Base-by-base conservation (phyloP, 2,113 vertebrate genomes). In the Microtus oregoni region DNA sequence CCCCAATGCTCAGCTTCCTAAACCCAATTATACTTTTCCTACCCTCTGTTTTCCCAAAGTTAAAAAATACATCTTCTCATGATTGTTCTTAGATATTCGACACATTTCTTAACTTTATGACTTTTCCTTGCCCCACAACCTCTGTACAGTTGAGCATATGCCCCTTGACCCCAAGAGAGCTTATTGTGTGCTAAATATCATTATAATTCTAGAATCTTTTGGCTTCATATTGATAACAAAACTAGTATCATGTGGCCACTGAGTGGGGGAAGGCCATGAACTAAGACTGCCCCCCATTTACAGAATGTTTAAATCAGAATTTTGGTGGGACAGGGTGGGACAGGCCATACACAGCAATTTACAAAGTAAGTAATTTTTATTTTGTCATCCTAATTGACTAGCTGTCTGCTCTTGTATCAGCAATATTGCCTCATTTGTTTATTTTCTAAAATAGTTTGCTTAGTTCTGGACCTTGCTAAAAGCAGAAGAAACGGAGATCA, bases 401-500 rank as follows among this genome's bases (percentile, higher is more conserved):
- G 20, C 28, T 50, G 38, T 8, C 13, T 88, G 47, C 47, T 65
- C 47, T 38, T 81, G 24, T 3, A 93, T 52, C 90, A 87, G 24
- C 17, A 67, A 63, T 24, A 50, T 9, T 77, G 76, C 10, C 15
- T 88, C 52, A 68, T 28, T 44, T 22, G 2, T 65, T 30, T 86
- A 41, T 61, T 79, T 75, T 87, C 13, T 73, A 79, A 47, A 26
- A 90, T 24, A 8, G 14, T 95, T 94, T 76, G 61, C 20, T 52
- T 38, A 78, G 32, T 12, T 30, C 35, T 81, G 7, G 73, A 78
- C 70, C 47, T 50, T 70, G 83, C 73, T 65, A 92, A 91, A 82
- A 50, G 38, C n/a, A 86, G 89, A 86, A 90, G 68, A 96, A 83
- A 73, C 77, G 79, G 55, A 91, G 58, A 85, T 70, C 55, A 92